phyloP scores from a whole-genome alignment of 1,140 invertebrate genomes.

The Bombus turneri region DNA sequence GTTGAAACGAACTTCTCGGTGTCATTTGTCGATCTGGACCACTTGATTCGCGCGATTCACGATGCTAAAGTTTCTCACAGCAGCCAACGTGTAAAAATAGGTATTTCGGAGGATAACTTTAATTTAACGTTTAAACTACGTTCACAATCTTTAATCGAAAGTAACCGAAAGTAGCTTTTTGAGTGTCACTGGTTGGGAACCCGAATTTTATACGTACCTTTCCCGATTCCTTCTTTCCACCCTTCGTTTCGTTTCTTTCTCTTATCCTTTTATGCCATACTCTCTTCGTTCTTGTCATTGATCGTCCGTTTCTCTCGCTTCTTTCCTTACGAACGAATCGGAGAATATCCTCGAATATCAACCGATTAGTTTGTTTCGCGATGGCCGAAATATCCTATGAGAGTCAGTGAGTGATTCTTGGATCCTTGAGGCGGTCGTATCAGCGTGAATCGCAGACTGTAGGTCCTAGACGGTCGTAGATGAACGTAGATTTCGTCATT shows the following conservation, averaged over 20 bases:
- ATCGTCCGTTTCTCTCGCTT: background rate
- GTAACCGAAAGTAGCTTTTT: background rate
- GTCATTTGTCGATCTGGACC: too few relatives aligned
- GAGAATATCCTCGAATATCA: conserved; percentile 22
- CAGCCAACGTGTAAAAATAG: background rate
- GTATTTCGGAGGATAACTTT: background rate
- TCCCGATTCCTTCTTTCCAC: conserved; percentile 37
- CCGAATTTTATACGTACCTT: background rate
- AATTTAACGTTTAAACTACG: background rate
- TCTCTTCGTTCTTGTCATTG: conserved; percentile 56
- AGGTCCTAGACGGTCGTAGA: too few relatives aligned
- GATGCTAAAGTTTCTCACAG: too few relatives aligned
- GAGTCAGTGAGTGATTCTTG: background rate
- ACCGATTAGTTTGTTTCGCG: conserved; percentile 40
- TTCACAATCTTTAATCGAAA: background rate
- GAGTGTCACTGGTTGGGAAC: background rate
- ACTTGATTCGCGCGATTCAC: too few relatives aligned
- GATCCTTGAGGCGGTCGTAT: conserved; percentile 30
- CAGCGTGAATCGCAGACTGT: background rate
- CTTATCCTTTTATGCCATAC: conserved; percentile 39
- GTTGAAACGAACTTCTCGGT: too few relatives aligned
- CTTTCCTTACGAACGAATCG: conserved; percentile 32
- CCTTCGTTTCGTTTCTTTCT: background rate
- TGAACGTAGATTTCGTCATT: conserved; percentile 14
- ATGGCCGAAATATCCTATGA: conserved; percentile 7